These are phyloP conservation scores for Psylliodes chrysocephalus DNA, from an alignment of 2,888 invertebrate genomes.

Conservation along the genomic window DNA sequence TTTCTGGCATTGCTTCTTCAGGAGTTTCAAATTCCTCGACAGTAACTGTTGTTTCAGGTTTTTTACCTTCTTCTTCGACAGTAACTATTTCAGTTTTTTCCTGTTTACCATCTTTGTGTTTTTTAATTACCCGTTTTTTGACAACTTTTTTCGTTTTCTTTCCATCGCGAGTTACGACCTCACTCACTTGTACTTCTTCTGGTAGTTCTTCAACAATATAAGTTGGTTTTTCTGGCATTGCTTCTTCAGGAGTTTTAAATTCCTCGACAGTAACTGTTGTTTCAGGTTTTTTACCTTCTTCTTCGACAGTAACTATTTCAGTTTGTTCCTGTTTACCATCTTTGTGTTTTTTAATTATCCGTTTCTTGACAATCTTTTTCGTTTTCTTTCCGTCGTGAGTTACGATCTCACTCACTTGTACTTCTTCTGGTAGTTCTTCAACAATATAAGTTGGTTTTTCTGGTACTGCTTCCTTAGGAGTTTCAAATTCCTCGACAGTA, in stretches of 20 bases:
- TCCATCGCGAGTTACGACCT: slow-evolving; percentile 53
- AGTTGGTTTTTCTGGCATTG: slow-evolving; percentile 35
- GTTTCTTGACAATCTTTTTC: slow-evolving; percentile 59
- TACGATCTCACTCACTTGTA: slow-evolving; percentile 51
- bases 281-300: slow-evolving; percentile 58
- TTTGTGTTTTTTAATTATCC: slow-evolving; percentile 58
- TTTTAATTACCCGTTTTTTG: slow-evolving; percentile 60
- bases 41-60: slow-evolving; percentile 45
- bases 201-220: slow-evolving; percentile 49
- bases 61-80: slow-evolving; percentile 56
- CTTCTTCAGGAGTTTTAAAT: slow-evolving; percentile 50
- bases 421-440: slow-evolving; percentile 52
- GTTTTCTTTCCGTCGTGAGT: slow-evolving; percentile 60
- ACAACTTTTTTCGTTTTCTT: slow-evolving; percentile 52
- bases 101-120: slow-evolving; percentile 50
- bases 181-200: slow-evolving; percentile 51
- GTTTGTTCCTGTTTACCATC: slow-evolving; percentile 63
- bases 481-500: slow-evolving; percentile 60
- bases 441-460: slow-evolving; percentile 26
- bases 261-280: slow-evolving; percentile 48
- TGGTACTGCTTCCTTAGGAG: slow-evolving; percentile 38
- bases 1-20: slow-evolving; percentile 52
- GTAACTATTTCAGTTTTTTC: slow-evolving; percentile 53
- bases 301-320: slow-evolving; percentile 61
- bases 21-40: slow-evolving; percentile 52